phyloP scores from a whole-genome alignment of 2,113 vertebrate genomes.

The Percopsis transmontana region DNA sequence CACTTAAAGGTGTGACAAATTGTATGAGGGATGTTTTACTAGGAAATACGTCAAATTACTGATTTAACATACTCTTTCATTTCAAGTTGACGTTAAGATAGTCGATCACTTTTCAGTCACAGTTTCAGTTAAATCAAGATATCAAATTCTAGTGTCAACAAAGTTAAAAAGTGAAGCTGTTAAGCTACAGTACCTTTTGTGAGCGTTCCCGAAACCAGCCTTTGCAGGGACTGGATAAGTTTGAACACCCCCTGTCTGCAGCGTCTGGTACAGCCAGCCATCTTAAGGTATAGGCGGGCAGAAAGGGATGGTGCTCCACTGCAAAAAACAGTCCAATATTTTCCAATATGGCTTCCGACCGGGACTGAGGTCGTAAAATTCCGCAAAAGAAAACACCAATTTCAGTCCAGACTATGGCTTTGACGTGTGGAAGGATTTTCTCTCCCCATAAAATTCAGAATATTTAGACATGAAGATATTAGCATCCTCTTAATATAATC shows the following conservation, averaged over 20 bases:
- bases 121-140: too few species aligned
- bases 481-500: slow-evolving; percentile 13
- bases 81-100: too few species aligned
- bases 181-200: slow-evolving; percentile 89
- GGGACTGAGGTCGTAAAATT: background rate
- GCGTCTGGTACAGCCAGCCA: slow-evolving; percentile 87
- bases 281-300: slow-evolving; percentile 54
- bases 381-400: background rate
- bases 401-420: background rate
- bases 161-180: slow-evolving; percentile 6
- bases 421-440: background rate
- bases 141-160: background rate
- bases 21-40: too few species aligned
- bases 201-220: slow-evolving; percentile 89
- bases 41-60: too few species aligned
- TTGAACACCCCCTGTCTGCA: slow-evolving; percentile 89
- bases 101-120: too few species aligned
- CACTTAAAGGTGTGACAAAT: too few species aligned
- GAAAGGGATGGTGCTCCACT: slow-evolving; percentile 2
- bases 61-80: too few species aligned
- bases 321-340: slow-evolving; percentile 4
- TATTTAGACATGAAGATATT: slow-evolving; percentile 18
- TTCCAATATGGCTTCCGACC: slow-evolving; percentile 15
- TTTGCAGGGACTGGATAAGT: slow-evolving; percentile 88
- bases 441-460: background rate